A percentile compares a stretch with the other conserved stretches of the same genome.
Conservation (phyloP, 1,140 invertebrate species). For the Venturia canescens region DNA sequence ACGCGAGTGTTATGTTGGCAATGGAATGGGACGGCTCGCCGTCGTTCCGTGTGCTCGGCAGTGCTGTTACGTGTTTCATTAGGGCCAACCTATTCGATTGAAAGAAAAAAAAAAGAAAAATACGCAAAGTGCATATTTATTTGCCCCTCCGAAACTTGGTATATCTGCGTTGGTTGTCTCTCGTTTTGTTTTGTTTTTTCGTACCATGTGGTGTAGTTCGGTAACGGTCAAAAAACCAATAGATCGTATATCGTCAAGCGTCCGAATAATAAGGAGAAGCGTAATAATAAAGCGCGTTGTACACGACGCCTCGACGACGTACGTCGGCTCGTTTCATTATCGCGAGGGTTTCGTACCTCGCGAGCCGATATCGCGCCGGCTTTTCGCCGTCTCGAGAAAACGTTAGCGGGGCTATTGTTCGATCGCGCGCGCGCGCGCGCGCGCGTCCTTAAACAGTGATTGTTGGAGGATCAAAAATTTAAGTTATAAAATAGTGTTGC, state of each 20-base stretch:
- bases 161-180: slow-evolving; percentile 66
- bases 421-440: slow-evolving; percentile 53
- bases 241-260: not conserved
- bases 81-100: not conserved
- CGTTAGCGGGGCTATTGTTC: slow-evolving; percentile 47
- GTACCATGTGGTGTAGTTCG: slow-evolving; percentile 5
- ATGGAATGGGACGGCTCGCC: slow-evolving; percentile 41
- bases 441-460: slow-evolving; percentile 46
- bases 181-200: slow-evolving; percentile 62
- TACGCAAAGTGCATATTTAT: not conserved
- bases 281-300: not conserved
- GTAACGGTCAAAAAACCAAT: slow-evolving; percentile 53
- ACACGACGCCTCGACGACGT: slow-evolving; percentile 8
- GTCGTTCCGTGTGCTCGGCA: slow-evolving; percentile 35
- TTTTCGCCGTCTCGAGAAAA: not conserved
- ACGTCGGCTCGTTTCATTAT: slow-evolving; percentile 12
- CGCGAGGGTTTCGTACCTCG: slow-evolving; percentile 9
- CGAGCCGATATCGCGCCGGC: not conserved
- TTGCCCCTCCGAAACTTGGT: slow-evolving; percentile 55
- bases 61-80: slow-evolving; percentile 40
- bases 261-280: not conserved
- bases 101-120: not conserved
- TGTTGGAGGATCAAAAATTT: slow-evolving; percentile 41
- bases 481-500: too few relatives aligned
- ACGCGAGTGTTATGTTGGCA: slow-evolving; percentile 38